phyloP scores from a whole-genome alignment of 2,888 invertebrate species.

The Coenonympha glycerion region DNA sequence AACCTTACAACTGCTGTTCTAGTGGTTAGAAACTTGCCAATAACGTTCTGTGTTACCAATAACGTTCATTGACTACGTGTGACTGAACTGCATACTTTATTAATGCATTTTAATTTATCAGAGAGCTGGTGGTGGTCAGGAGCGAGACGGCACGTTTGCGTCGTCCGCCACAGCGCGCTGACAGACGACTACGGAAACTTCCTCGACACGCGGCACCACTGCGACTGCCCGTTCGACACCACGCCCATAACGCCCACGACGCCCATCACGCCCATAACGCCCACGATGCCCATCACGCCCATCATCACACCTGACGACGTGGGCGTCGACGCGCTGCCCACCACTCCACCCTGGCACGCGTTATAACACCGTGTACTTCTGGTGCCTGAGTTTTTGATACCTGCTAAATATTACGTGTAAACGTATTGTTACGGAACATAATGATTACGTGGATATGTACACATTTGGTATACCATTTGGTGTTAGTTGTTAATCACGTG shows the following conservation, averaged over 20 bases:
- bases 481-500: no score
- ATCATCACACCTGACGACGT: neutral
- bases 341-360: conserved; percentile 27
- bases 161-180: conserved; percentile 61
- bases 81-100: no score
- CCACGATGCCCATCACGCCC: conserved; percentile 6
- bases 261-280: conserved; percentile 24
- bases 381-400: neutral
- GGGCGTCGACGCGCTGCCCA: conserved; percentile 13
- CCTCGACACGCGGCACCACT: conserved; percentile 61
- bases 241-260: conserved; percentile 11
- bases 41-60: no score
- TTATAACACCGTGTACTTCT: conserved; percentile 29
- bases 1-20: no score
- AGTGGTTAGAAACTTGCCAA: no score
- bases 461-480: no score
- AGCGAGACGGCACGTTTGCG: conserved; percentile 59
- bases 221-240: conserved; percentile 49
- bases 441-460: no score
- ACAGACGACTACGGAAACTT: conserved; percentile 76
- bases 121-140: conserved; percentile 59
- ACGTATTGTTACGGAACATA: no score
- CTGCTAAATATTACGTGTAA: neutral
- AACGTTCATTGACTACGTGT: no score
- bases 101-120: conserved; percentile 28